Evolutionary conservation across 2,113 vertebrate genomes (phyloP), one percentile per base, ranked within the genome.

Genomic region (Spea bombifrons): DNA sequence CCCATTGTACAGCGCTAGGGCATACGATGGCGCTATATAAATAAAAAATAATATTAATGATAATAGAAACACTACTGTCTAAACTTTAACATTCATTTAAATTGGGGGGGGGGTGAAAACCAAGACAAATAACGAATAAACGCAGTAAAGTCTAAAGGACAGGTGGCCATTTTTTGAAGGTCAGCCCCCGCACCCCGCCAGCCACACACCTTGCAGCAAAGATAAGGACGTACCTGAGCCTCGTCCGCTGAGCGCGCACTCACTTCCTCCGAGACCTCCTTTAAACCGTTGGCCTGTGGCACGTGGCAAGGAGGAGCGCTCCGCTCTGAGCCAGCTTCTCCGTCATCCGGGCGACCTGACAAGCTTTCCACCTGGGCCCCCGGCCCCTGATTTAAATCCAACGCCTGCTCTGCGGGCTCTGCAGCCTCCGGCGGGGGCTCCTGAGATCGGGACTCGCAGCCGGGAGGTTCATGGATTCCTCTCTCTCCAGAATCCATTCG

Each of bases 291-390:
- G 49, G 4, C 48, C 43, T 12, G 7, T 43, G 16, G 47, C 9
- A 4, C 6, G 3, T n/a, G 8, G 46, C 5, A 7, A 17, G 67
- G 47, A 49, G 46, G 10, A 13, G 5, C 53, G 12, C 4, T 30
- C 69, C 7, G 48, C 48, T 71, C 69, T 3, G 7, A 12, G 17
- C n/a, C 16, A 43, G 49, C 8, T 4, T 53, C n/a, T 30, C 49
- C 63, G 12, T 48, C 55, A 16, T 63, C 45, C 50, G 73, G 73
- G 61, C 57, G 13, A 47, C 61, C n/a, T 75, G 73, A 65, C 61
- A 75, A 46, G 5, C 8, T 17, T 15, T 43, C 45, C 73, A 75
- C 73, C 73, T 71, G 68, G 48, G 48, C 13, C 49, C 17, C 68
- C 46, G 50, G 10, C 47, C 50, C 68, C 47, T 64, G 73, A 16